Base-by-base conservation (phyloP, 2,113 vertebrate species). In the Pseudopipra pipra region DNA sequence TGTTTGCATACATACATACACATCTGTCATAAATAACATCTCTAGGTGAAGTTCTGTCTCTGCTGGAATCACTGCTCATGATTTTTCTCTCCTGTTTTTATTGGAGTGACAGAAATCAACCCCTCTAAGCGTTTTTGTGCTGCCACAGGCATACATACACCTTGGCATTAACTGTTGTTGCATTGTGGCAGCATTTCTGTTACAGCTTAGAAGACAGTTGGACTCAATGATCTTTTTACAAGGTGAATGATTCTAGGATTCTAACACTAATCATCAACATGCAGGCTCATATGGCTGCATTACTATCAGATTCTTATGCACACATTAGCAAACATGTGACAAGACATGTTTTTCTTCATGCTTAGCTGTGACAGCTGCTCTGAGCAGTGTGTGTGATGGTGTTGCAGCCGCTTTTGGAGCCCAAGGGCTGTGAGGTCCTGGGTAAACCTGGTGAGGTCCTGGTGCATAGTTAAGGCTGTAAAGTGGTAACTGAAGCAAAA, bases 111-210 rank as follows among this genome's bases (percentile, higher is more conserved):
- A 25, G 33, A 22, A 4, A 4, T 46, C 5, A 3, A 7, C 67
- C 81, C 7, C 15, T 61, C 33, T 28, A 14, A 43, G 12, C 0
- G 0, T 81, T 81, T 55, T 67, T 23, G 2, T 58, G 25, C n/a
- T 81, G 51, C 51, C 49, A 30, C 13, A 35, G 76, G 39, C 37
- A 33, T 8, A 37, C 27, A 14, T 44, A 20, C 6, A 27, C n/a
- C 5, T 58, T 35, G 25, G 17, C 3, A 5, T 77, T 80, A 86
- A 8, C n/a, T 65, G 22, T 11, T 1, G 0, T 8, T 14, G 2
- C 41, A 13, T 24, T 74, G 55, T 2, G 3, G 46, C 73, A 81
- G 55, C 11, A 11, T 78, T 87, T 75, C 61, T 87, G 30, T 46
- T 43, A 25, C 47, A 35, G 46, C 35, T 33, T 86, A 46, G 37